Evolutionary conservation across 2,797 vertebrate genomes (phyloP), one percentile per base, ranked within the genome.

Genomic region (Poeciliopsis infans): DNA sequence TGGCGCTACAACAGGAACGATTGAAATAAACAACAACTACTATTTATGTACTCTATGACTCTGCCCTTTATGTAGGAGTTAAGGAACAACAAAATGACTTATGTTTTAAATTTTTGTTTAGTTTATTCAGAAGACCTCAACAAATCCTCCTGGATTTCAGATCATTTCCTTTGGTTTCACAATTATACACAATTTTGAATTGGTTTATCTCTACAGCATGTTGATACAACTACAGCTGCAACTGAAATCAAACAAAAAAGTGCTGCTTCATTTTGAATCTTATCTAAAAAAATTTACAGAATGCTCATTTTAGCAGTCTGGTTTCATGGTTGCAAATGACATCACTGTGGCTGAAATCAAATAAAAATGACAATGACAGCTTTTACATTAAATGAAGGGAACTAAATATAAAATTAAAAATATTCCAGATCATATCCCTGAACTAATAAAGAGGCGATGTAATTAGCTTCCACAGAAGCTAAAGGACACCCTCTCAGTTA

Each of bases 371-470:
- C 82, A 82, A 76, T 86, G 86, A 93, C 86, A 86, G 83, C 83
- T 89, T 86, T 93, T 92, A 93, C 93, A 94, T 94, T 93, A 93
- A 93, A 93, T 85, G 79, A 86, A 90, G 87, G 84, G 87, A 90
- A 92, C 82, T 86, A 92, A 88, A 92, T 87, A 91, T 91, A 88
- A 92, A 94, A 93, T 92, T 86, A 85, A 86, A 86, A 94, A 92
- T 82, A 92, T 91, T 90, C 82, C 80, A 3, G 80, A 83, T 86
- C 85, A 86, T 82, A 90, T 87, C 90, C 89, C 81, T 41, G 79
- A 77, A 33, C 89, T 93, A 94, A 94, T 93, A 93, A 93, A 92
- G 92, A 88, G 79, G 86, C 89, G 77, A 89, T 87, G 91, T 90
- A 94, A 94, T 95, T 93, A 95, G 93, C 92, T 91, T 87, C 80